Conservation (phyloP, 2,888 invertebrate species). For the Rugalucina vietnamica region DNA sequence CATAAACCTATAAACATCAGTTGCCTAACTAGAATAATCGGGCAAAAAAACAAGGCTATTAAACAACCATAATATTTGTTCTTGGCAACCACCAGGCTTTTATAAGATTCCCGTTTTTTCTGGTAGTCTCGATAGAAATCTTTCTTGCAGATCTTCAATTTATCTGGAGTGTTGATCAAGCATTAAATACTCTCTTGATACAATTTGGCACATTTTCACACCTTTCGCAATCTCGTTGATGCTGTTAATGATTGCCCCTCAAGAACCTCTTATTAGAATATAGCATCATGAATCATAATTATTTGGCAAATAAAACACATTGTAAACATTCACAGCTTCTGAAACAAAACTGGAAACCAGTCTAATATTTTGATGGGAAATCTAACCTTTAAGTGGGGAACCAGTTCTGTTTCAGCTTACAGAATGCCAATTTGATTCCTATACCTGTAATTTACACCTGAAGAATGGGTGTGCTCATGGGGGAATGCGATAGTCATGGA, state of each 20-base stretch:
- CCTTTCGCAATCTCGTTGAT: neutral
- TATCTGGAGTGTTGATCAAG: neutral
- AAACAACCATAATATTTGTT: neutral
- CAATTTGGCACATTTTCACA: slow-evolving; percentile 6
- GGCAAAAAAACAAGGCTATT: neutral
- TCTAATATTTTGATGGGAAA: neutral
- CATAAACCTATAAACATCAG: too few species aligned
- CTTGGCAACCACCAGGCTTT: neutral
- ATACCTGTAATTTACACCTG: neutral
- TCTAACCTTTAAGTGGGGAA: neutral
- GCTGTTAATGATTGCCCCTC: neutral
- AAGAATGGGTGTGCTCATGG: neutral
- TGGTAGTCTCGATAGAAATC: neutral
- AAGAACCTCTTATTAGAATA: neutral
- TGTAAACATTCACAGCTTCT: neutral
- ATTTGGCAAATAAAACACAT: neutral
- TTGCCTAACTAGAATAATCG: too few species aligned
- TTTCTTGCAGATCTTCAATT: neutral
- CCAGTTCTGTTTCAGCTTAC: slow-evolving; percentile 8
- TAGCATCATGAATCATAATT: slow-evolving; percentile 4
- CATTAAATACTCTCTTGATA: neutral
- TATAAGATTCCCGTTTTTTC: neutral
- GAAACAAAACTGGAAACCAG: neutral
- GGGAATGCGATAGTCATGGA: neutral
- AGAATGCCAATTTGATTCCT: neutral